Base-by-base conservation (phyloP, 1,140 invertebrate species). In the Cydia pomonella region DNA sequence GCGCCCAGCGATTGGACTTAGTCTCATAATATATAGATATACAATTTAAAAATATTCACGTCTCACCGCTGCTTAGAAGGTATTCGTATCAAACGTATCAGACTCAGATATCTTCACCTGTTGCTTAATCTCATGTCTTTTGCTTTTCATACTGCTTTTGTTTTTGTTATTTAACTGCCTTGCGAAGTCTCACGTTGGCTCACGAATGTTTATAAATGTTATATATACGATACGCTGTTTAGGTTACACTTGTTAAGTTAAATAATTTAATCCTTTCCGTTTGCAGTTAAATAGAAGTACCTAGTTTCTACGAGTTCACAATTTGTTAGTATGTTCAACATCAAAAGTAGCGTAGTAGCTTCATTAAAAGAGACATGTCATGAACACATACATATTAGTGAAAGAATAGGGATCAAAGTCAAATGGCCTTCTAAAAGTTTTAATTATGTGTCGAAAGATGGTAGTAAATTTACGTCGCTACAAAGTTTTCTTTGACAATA, bases 121-220 rank as follows among this genome's bases (percentile, higher is more conserved):
- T 50, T 50, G 47, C n/a, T n/a, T 7, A n/a, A 44, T 21, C 23
- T 7, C 41, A 12, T n/a, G n/a, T 18, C 4, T 50, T 50, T 18
- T 50, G 16, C 6, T 50, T 50, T 18, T 50, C n/a, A 50, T 50
- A 18, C 18, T 50, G 47, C 47, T n/a, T 50, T 50, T 50, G 47
- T 50, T 47, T 47, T 16, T 50, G n/a, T 50, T 50, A 50, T 50
- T 50, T 50, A 18, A 50, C n/a, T 50, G 47, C 47, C 47, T 50
- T 50, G 47, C 47, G 47, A 50, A 50, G 47, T 50, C 47, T 50
- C 47, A 50, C 47, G 47, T n/a, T 50, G 13, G 16, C 47, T 50
- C 6, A 44, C 41, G 41, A 50, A 50, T 50, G 47, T 50, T 50
- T 50, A 50, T 41, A 41, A 41, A 41, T 50, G n/a, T 50, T n/a